phyloP scores from a whole-genome alignment of 2,113 vertebrate genomes.

The Pao palembangensis region DNA sequence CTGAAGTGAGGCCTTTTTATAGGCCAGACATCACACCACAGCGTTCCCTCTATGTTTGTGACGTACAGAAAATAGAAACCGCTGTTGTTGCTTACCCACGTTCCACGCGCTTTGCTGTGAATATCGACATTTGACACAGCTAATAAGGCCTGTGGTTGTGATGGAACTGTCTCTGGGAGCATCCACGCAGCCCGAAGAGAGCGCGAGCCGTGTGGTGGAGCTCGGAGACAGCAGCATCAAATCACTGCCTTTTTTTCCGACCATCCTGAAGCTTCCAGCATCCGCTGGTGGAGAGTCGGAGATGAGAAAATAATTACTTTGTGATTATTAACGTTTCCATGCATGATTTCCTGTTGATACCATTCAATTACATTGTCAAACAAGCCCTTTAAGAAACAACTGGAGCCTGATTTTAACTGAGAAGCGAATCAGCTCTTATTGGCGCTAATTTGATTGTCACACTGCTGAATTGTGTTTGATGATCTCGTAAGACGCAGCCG shows the following conservation, averaged over 20 bases:
- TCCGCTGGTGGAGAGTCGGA: conserved; percentile 12
- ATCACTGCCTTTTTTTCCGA: conserved; percentile 25
- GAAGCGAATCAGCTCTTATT: conserved; percentile 65
- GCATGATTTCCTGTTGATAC: conserved; percentile 57
- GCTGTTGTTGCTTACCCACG: conserved; percentile 30
- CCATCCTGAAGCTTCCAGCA: conserved; percentile 8
- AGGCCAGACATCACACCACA: conserved; percentile 44
- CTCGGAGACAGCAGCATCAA: conserved; percentile 44
- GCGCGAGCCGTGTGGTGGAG: conserved; percentile 40
- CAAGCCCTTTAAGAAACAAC: conserved; percentile 56
- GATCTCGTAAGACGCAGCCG: conserved; percentile 60
- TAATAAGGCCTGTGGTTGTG: conserved; percentile 63
- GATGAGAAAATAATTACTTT: conserved; percentile 47
- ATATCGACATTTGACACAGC: conserved; percentile 54
- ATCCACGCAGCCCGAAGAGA: conserved; percentile 24
- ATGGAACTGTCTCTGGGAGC: conserved; percentile 46
- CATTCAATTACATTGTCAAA: conserved; percentile 62
- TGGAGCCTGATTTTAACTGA: conserved; percentile 69
- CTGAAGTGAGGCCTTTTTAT: conserved; percentile 52
- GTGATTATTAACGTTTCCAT: conserved; percentile 45
- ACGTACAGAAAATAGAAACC: no score
- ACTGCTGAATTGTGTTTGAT: conserved; percentile 64
- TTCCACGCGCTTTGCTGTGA: conserved; percentile 38
- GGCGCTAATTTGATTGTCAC: conserved; percentile 71
- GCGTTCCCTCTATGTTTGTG: no score